These are phyloP conservation scores for Bombus balteatus DNA, from an alignment of 1,140 invertebrate species.

Conservation along the genomic window DNA sequence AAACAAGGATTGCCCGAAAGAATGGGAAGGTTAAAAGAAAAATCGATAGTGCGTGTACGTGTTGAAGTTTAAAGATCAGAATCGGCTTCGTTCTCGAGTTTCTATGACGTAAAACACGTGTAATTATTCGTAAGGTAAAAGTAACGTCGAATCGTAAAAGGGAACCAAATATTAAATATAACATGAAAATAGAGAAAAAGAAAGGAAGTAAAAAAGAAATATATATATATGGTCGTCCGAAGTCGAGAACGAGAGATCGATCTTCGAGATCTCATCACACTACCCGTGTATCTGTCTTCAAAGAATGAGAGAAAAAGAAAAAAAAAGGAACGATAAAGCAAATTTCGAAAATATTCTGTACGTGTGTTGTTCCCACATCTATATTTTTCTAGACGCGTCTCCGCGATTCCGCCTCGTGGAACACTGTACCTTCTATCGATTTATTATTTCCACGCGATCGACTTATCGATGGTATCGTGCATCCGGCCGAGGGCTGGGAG, in stretches of 20 bases:
- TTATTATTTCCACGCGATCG: conserved; percentile 61
- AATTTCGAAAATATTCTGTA: conserved; percentile 44
- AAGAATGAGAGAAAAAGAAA: not conserved
- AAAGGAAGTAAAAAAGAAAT: too few relatives aligned
- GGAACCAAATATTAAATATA: not conserved
- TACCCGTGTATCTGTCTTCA: conserved; percentile 13
- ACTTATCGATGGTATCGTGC: conserved; percentile 46
- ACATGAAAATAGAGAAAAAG: too few relatives aligned
- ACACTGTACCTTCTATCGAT: conserved; percentile 42
- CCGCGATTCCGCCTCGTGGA: conserved; percentile 32
- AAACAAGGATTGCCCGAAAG: not conserved
- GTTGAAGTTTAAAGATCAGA: not conserved
- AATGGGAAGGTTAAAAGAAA: too few relatives aligned
- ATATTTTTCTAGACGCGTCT: conserved; percentile 67
- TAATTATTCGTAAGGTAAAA: not conserved
- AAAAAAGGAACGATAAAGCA: not conserved
- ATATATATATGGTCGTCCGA: not conserved
- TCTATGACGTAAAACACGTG: not conserved
- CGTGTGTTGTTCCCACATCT: conserved; percentile 48
- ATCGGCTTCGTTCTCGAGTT: conserved; percentile 6
- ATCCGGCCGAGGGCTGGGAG: conserved; percentile 7
- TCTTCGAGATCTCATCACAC: conserved; percentile 11
- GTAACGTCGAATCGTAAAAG: not conserved
- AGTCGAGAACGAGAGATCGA: not conserved
- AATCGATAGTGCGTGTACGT: not conserved